Conservation (phyloP, 2,113 vertebrate genomes). For the Poicephalus meyeri region DNA sequence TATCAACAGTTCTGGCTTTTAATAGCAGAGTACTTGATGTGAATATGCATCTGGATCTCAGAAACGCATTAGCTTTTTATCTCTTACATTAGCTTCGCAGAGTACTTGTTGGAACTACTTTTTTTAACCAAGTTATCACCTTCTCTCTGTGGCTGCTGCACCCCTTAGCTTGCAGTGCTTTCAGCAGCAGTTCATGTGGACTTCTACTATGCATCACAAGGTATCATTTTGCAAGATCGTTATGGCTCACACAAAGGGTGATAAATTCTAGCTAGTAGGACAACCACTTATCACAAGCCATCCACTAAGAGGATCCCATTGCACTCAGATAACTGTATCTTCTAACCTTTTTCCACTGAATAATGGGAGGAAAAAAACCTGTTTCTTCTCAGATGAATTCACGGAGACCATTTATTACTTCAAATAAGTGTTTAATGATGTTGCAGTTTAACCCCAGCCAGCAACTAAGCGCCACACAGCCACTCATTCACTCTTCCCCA, state of each 20-base stretch:
- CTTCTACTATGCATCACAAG: neutral
- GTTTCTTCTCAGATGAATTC: neutral
- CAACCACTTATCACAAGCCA: neutral
- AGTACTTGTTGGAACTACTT: neutral
- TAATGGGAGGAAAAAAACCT: rapidly evolving
- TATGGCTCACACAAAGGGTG: neutral
- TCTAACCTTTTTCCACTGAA: neutral
- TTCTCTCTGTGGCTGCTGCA: neutral
- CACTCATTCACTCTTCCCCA: neutral
- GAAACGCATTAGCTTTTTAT: neutral
- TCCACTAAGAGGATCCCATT: neutral
- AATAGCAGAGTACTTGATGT: neutral
- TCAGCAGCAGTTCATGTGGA: neutral
- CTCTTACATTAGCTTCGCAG: neutral
- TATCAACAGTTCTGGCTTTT: neutral
- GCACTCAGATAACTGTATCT: neutral
- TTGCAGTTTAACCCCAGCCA: neutral
- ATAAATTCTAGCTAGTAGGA: neutral
- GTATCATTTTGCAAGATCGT: neutral
- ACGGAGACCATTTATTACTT: neutral
- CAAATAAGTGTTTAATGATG: neutral
- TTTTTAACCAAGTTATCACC: neutral
- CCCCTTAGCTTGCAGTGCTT: neutral
- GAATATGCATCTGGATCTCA: neutral
- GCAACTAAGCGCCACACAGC: neutral